phyloP scores from a whole-genome alignment of 2,797 vertebrate genomes.

The Vireo griseus region DNA sequence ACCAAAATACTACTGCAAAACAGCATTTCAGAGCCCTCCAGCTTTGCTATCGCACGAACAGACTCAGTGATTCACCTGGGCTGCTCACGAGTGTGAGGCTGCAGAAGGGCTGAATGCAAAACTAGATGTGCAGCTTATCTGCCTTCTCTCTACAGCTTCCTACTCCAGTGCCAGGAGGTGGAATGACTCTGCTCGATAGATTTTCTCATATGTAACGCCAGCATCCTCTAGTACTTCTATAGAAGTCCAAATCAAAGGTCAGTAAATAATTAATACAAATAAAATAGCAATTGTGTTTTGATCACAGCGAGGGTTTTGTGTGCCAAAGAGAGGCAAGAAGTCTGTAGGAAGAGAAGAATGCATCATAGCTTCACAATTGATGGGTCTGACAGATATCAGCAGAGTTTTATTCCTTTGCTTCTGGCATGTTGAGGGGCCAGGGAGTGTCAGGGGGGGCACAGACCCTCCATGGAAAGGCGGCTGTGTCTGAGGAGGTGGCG shows the following conservation, averaged over 20 bases:
- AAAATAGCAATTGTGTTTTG: not conserved
- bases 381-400: not conserved
- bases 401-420: not conserved
- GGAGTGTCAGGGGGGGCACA: not conserved
- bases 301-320: not conserved
- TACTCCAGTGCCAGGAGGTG: not conserved
- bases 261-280: conserved; percentile 20
- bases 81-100: not conserved
- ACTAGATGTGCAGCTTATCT: not conserved
- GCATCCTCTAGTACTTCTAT: not conserved
- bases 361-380: not conserved
- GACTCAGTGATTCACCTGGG: not conserved
- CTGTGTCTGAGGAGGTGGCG: conserved; percentile 25
- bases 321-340: not conserved
- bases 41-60: not conserved
- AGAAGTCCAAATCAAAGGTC: not conserved
- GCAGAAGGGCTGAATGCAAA: not conserved
- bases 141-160: not conserved
- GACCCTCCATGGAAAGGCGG: not conserved
- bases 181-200: not conserved
- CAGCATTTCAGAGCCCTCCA: not conserved
- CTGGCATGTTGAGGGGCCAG: not conserved
- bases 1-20: not conserved
- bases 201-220: not conserved
- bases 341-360: not conserved